Evolutionary conservation across 2,888 invertebrate genomes (phyloP).

Genomic region (Apantesis nais): DNA sequence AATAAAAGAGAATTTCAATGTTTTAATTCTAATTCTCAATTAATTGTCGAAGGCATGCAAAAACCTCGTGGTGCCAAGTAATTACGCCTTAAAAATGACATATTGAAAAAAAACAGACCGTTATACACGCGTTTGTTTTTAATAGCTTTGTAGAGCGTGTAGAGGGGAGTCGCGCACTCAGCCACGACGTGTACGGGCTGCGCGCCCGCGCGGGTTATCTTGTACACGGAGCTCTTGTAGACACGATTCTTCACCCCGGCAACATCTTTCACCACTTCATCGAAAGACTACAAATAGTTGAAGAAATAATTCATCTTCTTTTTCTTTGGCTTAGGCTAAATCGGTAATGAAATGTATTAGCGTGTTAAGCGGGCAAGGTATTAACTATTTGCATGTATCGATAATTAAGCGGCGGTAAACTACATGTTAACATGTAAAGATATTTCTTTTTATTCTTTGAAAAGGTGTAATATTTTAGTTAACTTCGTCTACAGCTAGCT

Average conservation of each 20-base stretch:
- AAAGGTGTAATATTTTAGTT: too few species aligned
- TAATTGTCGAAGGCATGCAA: neutral
- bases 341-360: too few species aligned
- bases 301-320: too few species aligned
- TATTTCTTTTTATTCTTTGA: too few species aligned
- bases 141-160: slow-evolving; percentile 72
- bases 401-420: too few species aligned
- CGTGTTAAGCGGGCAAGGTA: too few species aligned
- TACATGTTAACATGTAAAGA: too few species aligned
- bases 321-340: too few species aligned
- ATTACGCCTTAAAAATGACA: neutral
- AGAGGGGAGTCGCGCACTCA: slow-evolving; percentile 88
- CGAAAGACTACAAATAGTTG: slow-evolving; percentile 69
- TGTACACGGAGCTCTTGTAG: slow-evolving; percentile 87
- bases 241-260: slow-evolving; percentile 85
- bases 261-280: slow-evolving; percentile 76
- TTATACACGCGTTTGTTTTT: neutral
- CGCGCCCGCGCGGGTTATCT: neutral
- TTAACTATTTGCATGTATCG: too few species aligned
- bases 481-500: too few species aligned
- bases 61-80: neutral
- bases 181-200: slow-evolving; percentile 79
- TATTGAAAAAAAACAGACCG: neutral
- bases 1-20: too few species aligned
- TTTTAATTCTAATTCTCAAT: too few species aligned